Evolutionary conservation across 1,140 invertebrate species (phyloP), one percentile per base, ranked within the genome.

Genomic region (Atta texana): DNA sequence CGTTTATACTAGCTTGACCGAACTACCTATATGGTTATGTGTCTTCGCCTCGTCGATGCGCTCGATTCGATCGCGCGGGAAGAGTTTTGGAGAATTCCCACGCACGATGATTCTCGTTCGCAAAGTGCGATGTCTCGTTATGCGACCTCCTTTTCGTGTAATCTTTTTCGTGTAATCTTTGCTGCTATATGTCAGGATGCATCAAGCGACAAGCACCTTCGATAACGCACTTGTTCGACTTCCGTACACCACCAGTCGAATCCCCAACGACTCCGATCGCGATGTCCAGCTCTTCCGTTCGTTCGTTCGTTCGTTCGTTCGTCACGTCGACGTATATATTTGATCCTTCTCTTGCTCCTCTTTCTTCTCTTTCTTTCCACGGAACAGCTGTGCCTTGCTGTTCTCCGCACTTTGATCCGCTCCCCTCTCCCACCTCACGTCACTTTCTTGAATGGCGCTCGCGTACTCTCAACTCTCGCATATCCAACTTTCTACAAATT

Each of bases 151-250:
- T 55, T 12, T 18, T 21, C 31, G 71, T 49, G 49, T n/a, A n/a
- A n/a, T n/a, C 51, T 74, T 55, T 12, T 18, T 21, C 31, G 71
- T 49, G 24, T 31, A 24, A 55, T 6, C 49, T 53, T 53, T 49
- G 44, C 34, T 21, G 24, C 6, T 10, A 1, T 39, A 0, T 6
- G 34, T 34, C 34, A 34, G 8, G 34, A 7, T 39, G 34, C 34
- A 7, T 39, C 34, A 39, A 39, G 34, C 34, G 0, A 7, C 34
- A 39, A 39, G 34, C 7, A 2, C n/a, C 31, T 28, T 44, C 24
- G 68, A n/a, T 39, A 82, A 64, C 21, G 24, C 74, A 31, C 63
- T 87, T 76, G 71, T 76, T 51, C 34, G 59, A 66, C 44, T 57
- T 34, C 18, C 53, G 14, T 12, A 53, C 6, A 39, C 6, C 16